Evolutionary conservation across 2,797 vertebrate genomes (phyloP), one percentile per base, ranked within the genome.

Genomic region (Sardinella longiceps): DNA sequence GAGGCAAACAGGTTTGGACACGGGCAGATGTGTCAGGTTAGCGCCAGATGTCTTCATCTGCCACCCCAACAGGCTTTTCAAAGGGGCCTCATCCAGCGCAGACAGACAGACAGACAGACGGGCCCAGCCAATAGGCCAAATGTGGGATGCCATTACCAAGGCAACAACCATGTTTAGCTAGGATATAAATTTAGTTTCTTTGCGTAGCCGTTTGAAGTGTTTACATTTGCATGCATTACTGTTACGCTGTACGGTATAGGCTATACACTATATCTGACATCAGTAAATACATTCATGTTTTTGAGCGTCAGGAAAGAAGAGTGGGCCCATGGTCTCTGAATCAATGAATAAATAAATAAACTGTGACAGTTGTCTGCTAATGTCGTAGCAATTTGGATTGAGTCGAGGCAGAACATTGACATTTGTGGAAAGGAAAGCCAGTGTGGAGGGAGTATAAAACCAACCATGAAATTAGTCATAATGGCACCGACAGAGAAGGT

Each of bases 1-100:
- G 93, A 94, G 87, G 84, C 90, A 94, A 94, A 95, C 92, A 30
- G 87, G 87, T 93, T 94, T 88, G 87, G 94, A 94, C 93, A 85
- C 86, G 86, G 91, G 90, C 94, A 96, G 93, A 94, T 95, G 94
- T 90, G 91, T 90, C 91, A 94, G 92, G 88, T 91, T 84, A 90
- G 87, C 89, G 92, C 93, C 95, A 96, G 94, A 95, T 95, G 95
- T 94, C 93, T 95, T 93, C 90, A 94, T 94, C 90, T 20, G 33
- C 33, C 70, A 77, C 37, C 37, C 70, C 33, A 2, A 77, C 70
- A 77, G 87, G 90, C 90, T 90, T 93, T 93, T 93, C 93, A 89
- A 91, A 90, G 91, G 91, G 91, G 86, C 87, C 87, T 88, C 88
- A 28, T 3, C 84, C 83, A 20, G 51, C 85, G 88, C 94, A 95